These are phyloP conservation scores for Oenanthe oenanthe DNA, from an alignment of 2,113 vertebrate genomes.

Conservation along the genomic window DNA sequence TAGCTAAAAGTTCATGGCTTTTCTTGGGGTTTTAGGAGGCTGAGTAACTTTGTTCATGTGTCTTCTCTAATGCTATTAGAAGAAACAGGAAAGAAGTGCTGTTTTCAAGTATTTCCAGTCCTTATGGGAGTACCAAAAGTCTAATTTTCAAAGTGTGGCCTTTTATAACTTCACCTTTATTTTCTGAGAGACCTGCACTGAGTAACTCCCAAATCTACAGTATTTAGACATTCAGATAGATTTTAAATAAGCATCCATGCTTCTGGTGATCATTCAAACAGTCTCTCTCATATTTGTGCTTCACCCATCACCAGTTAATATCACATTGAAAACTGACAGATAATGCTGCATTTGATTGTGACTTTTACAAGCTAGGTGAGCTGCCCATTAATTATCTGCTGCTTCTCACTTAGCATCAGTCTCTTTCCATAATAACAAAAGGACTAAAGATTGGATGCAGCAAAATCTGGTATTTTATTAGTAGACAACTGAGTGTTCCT, in stretches of 20 bases:
- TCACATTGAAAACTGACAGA: conserved; percentile 35
- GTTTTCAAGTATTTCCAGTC: background rate
- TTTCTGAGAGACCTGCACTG: background rate
- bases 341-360: background rate
- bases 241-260: background rate
- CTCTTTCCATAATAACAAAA: background rate
- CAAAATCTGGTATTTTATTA: conserved; percentile 43
- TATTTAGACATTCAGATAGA: background rate
- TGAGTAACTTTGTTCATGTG: background rate
- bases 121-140: background rate
- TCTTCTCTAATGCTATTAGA: background rate
- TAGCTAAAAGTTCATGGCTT: background rate
- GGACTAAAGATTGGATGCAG: background rate
- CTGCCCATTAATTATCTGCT: conserved; percentile 35
- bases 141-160: background rate
- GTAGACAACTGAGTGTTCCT: background rate
- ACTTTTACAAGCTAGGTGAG: background rate
- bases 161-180: background rate
- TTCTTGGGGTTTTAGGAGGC: background rate
- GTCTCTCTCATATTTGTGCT: conserved; percentile 12
- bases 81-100: background rate
- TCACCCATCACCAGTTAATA: conserved; percentile 42
- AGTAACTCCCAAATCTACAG: background rate
- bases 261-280: conserved; percentile 27
- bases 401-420: conserved; percentile 12